Conservation (phyloP, 2,888 invertebrate genomes). For the Halictus quadricinctus region DNA sequence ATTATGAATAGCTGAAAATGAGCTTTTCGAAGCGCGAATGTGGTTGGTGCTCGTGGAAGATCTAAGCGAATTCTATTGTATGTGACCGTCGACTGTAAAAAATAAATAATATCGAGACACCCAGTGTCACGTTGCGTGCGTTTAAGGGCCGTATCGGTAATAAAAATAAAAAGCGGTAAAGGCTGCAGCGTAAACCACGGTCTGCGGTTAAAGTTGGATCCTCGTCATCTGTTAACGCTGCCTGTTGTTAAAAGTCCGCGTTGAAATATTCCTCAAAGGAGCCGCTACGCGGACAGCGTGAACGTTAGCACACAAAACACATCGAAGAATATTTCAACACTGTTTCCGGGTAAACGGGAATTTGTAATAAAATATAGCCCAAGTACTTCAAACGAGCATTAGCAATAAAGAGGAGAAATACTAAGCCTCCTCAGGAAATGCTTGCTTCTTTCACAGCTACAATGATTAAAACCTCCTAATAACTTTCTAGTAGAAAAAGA, state of each 20-base stretch:
- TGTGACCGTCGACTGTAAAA: background rate
- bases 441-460: background rate
- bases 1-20: too few relatives aligned
- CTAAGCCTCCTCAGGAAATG: background rate
- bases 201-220: slow-evolving; percentile 46
- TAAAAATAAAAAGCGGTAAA: background rate
- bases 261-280: slow-evolving; percentile 13
- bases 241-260: slow-evolving; percentile 20
- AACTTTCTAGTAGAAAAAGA: too few relatives aligned
- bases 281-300: slow-evolving; percentile 5
- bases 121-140: slow-evolving; percentile 33
- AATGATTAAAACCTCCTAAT: background rate
- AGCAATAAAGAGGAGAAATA: background rate
- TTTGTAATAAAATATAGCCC: background rate
- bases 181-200: slow-evolving; percentile 49
- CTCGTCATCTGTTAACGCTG: slow-evolving; percentile 9
- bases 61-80: too few relatives aligned
- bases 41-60: too few relatives aligned
- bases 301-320: background rate
- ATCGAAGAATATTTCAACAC: background rate
- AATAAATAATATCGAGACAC: background rate
- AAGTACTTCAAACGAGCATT: background rate
- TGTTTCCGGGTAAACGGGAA: background rate
- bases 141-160: slow-evolving; percentile 56
- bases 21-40: too few relatives aligned